These are phyloP conservation scores for Penaeus monodon DNA, from an alignment of 2,888 invertebrate species.

Conservation along the genomic window DNA sequence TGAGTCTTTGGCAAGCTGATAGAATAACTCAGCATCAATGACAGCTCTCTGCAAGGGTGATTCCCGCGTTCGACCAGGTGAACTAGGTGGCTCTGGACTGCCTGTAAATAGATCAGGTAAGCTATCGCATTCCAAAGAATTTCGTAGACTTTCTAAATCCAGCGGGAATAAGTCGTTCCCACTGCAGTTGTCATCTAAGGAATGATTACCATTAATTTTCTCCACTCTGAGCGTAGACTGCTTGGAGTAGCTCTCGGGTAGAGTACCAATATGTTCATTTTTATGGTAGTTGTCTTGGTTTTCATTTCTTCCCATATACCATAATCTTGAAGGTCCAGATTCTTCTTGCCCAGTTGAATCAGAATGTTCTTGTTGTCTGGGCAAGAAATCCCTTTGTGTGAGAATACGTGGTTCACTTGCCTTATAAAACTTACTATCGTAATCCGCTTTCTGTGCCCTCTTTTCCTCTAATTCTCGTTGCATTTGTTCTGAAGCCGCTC, in stretches of 20 bases:
- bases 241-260: constrained; percentile 43
- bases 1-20: constrained; percentile 61
- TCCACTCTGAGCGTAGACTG: constrained; percentile 50
- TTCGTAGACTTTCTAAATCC: too few relatives aligned
- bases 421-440: constrained; percentile 54
- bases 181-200: not conserved
- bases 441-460: constrained; percentile 38
- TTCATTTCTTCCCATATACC: too few relatives aligned
- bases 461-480: constrained; percentile 48
- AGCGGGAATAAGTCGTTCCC: too few relatives aligned
- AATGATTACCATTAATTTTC: constrained; percentile 22
- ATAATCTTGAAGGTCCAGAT: not conserved
- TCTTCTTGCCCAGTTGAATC: not conserved
- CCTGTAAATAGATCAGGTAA: not conserved
- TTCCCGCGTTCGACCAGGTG: not conserved
- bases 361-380: constrained; percentile 8
- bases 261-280: constrained; percentile 2
- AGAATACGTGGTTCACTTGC: constrained; percentile 42
- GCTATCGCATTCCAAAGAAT: not conserved
- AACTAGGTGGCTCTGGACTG: not conserved
- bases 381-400: constrained; percentile 58
- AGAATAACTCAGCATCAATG: constrained; percentile 64
- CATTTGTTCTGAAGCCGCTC: constrained; percentile 57
- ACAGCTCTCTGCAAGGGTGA: constrained; percentile 60
- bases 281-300: not conserved